Evolutionary conservation across 1,140 invertebrate genomes (phyloP).

Genomic region (Vanessa atalanta): DNA sequence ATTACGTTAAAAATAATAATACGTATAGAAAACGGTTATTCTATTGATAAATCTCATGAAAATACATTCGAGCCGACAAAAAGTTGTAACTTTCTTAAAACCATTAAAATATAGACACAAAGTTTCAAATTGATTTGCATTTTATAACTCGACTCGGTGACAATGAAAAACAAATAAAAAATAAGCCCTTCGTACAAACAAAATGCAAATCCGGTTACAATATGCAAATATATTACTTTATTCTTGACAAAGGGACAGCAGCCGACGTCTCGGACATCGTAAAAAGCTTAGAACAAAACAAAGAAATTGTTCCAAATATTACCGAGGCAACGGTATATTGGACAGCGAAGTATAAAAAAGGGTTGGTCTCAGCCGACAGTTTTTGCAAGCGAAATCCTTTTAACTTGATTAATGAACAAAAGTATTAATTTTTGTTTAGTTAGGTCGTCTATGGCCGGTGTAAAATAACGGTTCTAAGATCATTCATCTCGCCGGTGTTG

Average conservation of each 20-base stretch:
- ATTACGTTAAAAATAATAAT: neutral
- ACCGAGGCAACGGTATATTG: conserved; percentile 57
- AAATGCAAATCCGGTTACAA: conserved; percentile 68
- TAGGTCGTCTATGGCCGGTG: conserved; percentile 42
- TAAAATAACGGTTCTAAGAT: conserved; percentile 51
- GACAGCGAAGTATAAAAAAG: conserved; percentile 58
- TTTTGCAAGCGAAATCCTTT: conserved; percentile 69
- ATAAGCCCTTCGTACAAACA: conserved; percentile 50
- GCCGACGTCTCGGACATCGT: conserved; percentile 51
- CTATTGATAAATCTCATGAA: neutral
- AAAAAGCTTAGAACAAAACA: conserved; percentile 67
- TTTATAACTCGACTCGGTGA: conserved; percentile 71
- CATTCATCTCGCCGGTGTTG: conserved; percentile 48
- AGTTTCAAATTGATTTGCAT: conserved; percentile 57
- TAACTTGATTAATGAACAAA: conserved; percentile 75
- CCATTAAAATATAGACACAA: neutral
- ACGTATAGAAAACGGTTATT: neutral
- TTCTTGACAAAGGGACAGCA: conserved; percentile 50
- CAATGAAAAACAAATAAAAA: conserved; percentile 50
- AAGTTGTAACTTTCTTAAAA: neutral
- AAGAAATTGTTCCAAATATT: conserved; percentile 67
- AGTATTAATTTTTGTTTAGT: conserved; percentile 65
- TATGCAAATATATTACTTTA: conserved; percentile 70
- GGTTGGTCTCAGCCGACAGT: conserved; percentile 56
- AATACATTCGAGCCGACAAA: neutral